Conservation (phyloP, 1,140 invertebrate genomes). For the Monochamus saltuarius region DNA sequence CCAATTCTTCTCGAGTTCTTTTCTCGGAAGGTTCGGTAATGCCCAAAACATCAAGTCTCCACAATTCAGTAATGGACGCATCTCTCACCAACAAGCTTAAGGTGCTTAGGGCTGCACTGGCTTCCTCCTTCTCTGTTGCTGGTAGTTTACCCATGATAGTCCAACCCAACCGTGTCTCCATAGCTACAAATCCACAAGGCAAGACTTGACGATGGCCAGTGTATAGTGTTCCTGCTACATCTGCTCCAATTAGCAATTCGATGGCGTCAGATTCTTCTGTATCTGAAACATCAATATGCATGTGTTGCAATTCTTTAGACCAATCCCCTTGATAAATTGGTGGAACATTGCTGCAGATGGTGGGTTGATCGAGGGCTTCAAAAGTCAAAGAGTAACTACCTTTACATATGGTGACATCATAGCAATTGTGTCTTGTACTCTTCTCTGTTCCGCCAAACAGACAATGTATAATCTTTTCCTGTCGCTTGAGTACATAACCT, state of each 20-base stretch:
- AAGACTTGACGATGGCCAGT: conserved; percentile 30
- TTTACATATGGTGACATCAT: too few relatives aligned
- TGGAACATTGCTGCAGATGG: conserved; percentile 11
- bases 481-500: background rate
- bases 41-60: conserved; percentile 21
- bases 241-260: conserved; percentile 38
- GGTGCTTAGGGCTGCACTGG: background rate
- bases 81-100: conserved; percentile 15
- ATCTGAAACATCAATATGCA: conserved; percentile 18
- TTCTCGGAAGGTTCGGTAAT: conserved; percentile 20
- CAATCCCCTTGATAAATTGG: conserved; percentile 10
- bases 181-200: conserved; percentile 27
- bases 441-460: too few relatives aligned
- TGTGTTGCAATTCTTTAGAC: conserved; percentile 12
- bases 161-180: conserved; percentile 45
- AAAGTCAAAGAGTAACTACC: conserved; percentile 16
- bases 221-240: conserved; percentile 41
- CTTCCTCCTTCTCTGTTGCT: background rate
- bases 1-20: background rate
- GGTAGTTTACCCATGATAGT: conserved; percentile 36
- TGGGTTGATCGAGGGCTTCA: conserved; percentile 20
- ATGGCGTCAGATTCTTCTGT: conserved; percentile 21
- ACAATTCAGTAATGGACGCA: conserved; percentile 42
- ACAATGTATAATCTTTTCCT: conserved; percentile 11
- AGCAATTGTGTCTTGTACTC: too few relatives aligned